These are phyloP conservation scores for Puffinus mauretanicus DNA, from an alignment of 2,113 vertebrate species.

Conservation along the genomic window DNA sequence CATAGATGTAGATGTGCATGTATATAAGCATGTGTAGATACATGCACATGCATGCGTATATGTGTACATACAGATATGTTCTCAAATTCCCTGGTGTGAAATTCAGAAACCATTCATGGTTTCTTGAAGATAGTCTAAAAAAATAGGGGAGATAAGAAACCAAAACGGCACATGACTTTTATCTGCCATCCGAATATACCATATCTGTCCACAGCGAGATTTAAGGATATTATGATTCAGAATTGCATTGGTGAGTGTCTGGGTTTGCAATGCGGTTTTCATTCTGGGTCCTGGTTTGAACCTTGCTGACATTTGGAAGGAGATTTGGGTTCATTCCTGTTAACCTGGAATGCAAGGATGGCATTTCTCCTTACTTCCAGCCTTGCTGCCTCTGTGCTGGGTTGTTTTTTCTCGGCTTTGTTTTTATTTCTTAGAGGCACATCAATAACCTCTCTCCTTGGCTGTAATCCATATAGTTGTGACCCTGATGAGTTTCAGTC, in stretches of 20 bases:
- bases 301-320: constrained; percentile 29
- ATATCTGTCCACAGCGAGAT: not conserved
- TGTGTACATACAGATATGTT: not conserved
- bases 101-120: not conserved
- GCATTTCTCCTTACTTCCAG: constrained; percentile 24
- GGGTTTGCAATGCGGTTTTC: not conserved
- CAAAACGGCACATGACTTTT: not conserved
- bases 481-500: constrained; percentile 57
- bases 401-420: not conserved
- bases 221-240: not conserved
- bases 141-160: not conserved
- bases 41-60: not conserved
- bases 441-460: constrained; percentile 61
- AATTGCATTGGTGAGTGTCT: not conserved
- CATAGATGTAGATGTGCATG: rapidly evolving
- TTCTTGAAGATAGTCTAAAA: not conserved
- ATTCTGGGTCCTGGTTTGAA: not conserved
- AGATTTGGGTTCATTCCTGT: constrained; percentile 24
- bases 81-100: not conserved
- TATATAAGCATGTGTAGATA: not conserved
- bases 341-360: not conserved
- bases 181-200: not conserved
- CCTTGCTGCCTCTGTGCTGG: not conserved
- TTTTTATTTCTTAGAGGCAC: constrained; percentile 56
- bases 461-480: constrained; percentile 44